Evolutionary conservation across 2,113 vertebrate species (phyloP).

Genomic region (Heterotis niloticus): DNA sequence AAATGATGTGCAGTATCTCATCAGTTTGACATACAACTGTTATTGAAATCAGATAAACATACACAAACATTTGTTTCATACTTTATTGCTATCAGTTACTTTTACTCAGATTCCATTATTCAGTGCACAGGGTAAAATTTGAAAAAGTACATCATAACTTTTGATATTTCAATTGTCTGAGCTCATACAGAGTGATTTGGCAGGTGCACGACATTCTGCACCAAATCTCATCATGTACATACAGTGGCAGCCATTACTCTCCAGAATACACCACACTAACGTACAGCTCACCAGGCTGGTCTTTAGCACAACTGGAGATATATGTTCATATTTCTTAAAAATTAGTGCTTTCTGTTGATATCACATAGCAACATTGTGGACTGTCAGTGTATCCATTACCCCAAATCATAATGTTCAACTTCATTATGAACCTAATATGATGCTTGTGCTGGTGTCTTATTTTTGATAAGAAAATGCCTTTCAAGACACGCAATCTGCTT

Average conservation of each 20-base stretch:
- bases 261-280: not conserved
- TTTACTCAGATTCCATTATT: not conserved
- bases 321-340: not conserved
- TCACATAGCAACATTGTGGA: no score
- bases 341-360: no score
- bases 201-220: not conserved
- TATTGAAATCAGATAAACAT: no score
- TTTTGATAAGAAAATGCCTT: not conserved
- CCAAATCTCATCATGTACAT: not conserved
- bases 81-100: conserved; percentile 20
- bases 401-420: not conserved
- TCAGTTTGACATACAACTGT: no score
- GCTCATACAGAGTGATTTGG: not conserved
- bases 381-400: no score
- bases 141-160: conserved; percentile 4
- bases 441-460: not conserved
- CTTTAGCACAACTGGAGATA: not conserved
- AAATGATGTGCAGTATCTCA: no score
- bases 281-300: not conserved
- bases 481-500: not conserved
- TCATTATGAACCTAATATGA: not conserved
- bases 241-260: not conserved
- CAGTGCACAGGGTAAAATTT: conserved; percentile 16
- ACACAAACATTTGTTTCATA: not conserved
- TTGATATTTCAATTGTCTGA: not conserved